Conservation (phyloP, 2,797 vertebrate genomes). For the Steatocranus sp. region DNA sequence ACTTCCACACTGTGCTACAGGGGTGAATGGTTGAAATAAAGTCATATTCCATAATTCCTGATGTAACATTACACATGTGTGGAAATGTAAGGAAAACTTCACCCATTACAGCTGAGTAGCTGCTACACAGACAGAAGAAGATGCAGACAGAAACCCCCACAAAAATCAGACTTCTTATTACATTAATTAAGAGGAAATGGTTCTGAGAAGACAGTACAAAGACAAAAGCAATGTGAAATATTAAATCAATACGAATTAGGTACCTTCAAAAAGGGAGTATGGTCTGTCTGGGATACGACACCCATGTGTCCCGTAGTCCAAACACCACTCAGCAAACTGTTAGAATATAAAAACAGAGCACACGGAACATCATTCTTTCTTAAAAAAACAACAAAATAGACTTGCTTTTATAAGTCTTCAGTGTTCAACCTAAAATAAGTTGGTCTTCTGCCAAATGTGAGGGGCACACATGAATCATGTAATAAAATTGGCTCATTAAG, state of each 20-base stretch:
- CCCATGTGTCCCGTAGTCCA: conserved; percentile 93
- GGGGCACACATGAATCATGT: not conserved
- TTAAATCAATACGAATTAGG: not conserved
- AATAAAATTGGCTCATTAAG: not conserved
- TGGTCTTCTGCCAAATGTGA: not conserved
- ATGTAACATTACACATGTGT: not conserved
- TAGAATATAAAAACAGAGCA: not conserved
- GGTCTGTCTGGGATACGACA: conserved; percentile 96
- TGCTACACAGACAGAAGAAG: not conserved
- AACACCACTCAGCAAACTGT: conserved; percentile 98
- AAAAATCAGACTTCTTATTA: not conserved
- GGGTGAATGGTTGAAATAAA: not conserved
- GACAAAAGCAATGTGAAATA: not conserved
- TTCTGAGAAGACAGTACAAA: not conserved
- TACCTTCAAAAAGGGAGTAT: conserved; percentile 99
- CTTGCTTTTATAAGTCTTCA: not conserved
- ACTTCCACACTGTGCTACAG: not conserved
- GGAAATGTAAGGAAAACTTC: not conserved
- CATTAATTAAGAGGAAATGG: not conserved
- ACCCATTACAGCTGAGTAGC: not conserved
- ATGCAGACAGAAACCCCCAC: not conserved
- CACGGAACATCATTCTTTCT: not conserved
- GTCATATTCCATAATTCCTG: not conserved
- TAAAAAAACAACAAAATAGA: not conserved
- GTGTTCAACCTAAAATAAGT: not conserved